A percentile compares a stretch with the other conserved stretches of the same genome.
Evolutionary conservation across 30 jellyfish, hydroid and myxozoan genomes (phyloP).

Genomic region (Sanderia malayensis): DNA sequence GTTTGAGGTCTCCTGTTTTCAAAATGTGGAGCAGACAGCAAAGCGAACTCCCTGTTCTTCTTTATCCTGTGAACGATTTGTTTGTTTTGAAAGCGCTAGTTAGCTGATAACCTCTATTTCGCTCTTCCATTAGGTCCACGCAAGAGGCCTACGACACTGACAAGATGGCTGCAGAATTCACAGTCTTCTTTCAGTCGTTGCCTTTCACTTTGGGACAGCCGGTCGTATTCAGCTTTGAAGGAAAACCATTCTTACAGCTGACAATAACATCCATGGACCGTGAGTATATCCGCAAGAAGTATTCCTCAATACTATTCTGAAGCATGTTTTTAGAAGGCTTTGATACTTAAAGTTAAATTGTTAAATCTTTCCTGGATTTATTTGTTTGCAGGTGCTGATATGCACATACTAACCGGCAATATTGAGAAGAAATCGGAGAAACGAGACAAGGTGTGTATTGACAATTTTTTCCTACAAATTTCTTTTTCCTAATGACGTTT

Average conservation of each 20-base stretch:
- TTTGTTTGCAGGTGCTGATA: slow-evolving; percentile 11
- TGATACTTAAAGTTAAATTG: too few relatives aligned
- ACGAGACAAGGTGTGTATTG: neutral
- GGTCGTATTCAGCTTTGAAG: slow-evolving; percentile 61
- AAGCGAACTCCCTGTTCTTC: too few relatives aligned
- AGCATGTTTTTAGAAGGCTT: too few relatives aligned
- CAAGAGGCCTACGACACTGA: slow-evolving; percentile 88
- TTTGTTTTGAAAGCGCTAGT: too few relatives aligned
- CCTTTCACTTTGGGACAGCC: slow-evolving; percentile 81
- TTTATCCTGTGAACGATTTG: too few relatives aligned
- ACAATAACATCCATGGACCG: slow-evolving; percentile 60
- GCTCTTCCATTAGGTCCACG: slow-evolving; percentile 33
- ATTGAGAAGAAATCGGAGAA: neutral
- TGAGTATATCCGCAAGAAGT: too few relatives aligned
- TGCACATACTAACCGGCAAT: neutral
- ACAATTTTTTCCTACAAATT: too few relatives aligned
- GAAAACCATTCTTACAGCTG: slow-evolving; percentile 56
- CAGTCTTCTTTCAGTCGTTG: slow-evolving; percentile 53
- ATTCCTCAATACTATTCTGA: too few relatives aligned
- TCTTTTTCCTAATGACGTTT: too few relatives aligned
- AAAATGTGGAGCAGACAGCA: too few relatives aligned
- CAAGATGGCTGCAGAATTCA: slow-evolving; percentile 66
- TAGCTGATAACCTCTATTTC: too few relatives aligned
- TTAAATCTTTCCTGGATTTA: neutral
- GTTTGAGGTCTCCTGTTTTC: too few relatives aligned